A percentile compares a stretch with the other conserved stretches of the same genome.
Evolutionary conservation across 2,888 invertebrate genomes (phyloP).

Genomic region (Tenthredo livida): DNA sequence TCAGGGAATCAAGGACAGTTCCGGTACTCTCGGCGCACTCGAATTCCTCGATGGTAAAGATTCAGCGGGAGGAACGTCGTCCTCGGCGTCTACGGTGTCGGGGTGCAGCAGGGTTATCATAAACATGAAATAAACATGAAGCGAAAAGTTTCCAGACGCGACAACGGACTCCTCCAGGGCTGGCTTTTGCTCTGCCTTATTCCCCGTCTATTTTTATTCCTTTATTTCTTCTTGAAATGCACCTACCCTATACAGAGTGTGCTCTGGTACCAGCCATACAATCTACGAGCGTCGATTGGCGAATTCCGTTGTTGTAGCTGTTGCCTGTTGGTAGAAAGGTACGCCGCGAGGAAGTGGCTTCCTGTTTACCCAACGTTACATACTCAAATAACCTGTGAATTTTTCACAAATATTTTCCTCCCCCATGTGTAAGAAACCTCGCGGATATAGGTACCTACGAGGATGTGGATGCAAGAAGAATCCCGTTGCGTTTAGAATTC

Average conservation of each 20-base stretch:
- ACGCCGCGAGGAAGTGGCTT: conserved; percentile 34
- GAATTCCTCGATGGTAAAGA: conserved; percentile 31
- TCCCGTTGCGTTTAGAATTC: conserved; percentile 24
- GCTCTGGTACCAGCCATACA: background rate
- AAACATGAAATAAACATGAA: conserved; percentile 59
- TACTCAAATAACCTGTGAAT: conserved; percentile 33
- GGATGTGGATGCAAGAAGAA: background rate
- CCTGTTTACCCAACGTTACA: conserved; percentile 45
- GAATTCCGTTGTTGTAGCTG: conserved; percentile 35
- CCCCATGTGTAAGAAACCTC: background rate
- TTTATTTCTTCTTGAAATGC: background rate
- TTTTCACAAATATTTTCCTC: conserved; percentile 39
- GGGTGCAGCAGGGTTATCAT: conserved; percentile 17
- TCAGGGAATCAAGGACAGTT: conserved; percentile 14
- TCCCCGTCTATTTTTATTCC: background rate
- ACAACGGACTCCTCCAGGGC: conserved; percentile 9
- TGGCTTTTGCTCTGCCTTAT: background rate
- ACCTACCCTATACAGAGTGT: background rate
- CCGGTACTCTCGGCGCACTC: background rate
- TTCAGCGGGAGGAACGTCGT: background rate
- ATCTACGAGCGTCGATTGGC: conserved; percentile 36
- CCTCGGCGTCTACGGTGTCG: background rate
- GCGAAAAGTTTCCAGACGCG: conserved; percentile 58
- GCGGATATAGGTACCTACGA: too few relatives aligned
- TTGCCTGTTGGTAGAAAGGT: background rate